Evolutionary conservation across 2,113 vertebrate species (phyloP), one percentile per base, ranked within the genome.

Genomic region (Lota lota): DNA sequence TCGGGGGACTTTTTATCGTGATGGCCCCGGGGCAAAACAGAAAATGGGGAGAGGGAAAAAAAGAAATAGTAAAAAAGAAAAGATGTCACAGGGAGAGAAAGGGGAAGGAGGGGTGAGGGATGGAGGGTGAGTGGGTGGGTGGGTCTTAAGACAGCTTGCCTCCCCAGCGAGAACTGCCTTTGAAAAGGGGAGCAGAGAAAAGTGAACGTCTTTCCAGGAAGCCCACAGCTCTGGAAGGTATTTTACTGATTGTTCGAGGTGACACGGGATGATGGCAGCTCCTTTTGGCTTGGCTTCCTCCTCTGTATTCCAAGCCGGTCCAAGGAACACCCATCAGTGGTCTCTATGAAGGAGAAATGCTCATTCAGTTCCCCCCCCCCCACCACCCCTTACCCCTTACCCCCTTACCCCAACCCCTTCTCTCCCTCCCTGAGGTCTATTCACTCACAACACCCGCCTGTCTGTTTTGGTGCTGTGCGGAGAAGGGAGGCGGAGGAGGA

Each of bases 191-290:
- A 76, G 68, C 11, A 61, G 74, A 68, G 54, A 63, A 76, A 82
- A 80, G 75, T 79, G 82, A 85, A 84, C 78, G 78, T 80, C 71
- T 74, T 76, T 85, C 69, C 86, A 82, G 85, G 85, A 88, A 87
- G 77, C 85, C 84, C 40, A 80, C 67, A 80, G 82, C 72, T 83
- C 72, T 79, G 72, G 64, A 76, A 78, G 65, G 59, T 66, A 79
- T 83, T 85, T 72, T 54, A 57, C 60, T 63, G 51, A 87, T 88
- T 90, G 85, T 90, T 87, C 61, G 75, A 83, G 77, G 80, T 90
- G 88, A 90, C 90, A 89, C 84, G 79, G 87, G 83, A 88, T 88
- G 83, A 84, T 88, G 83, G 83, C 77, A 83, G 83, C 81, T 84
- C 78, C 82, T 85, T 87, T 47, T 90, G 78, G 79, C 73, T 71